phyloP scores from a whole-genome alignment of 92 coral and sea anemone genomes.

The Paragorgia papillata region DNA sequence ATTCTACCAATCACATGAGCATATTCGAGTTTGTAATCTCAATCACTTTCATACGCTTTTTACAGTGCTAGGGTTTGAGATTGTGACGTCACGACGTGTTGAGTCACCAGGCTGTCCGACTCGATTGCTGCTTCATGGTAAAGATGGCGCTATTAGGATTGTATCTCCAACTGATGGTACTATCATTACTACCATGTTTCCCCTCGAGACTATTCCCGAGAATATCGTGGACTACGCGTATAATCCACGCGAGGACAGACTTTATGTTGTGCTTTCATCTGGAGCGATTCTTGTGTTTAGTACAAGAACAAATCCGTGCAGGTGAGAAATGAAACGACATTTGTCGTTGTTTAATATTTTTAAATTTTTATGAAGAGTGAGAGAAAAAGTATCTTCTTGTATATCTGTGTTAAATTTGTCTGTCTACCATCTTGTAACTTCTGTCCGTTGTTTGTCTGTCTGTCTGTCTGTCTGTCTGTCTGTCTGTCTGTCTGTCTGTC shows the following conservation, averaged over 20 bases:
- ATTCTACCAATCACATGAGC: constrained; percentile 76
- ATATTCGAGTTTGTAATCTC: constrained; percentile 85
- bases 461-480: no score
- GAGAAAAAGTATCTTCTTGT: no score
- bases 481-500: no score
- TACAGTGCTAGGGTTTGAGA: constrained; percentile 77
- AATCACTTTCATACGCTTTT: constrained; percentile 90
- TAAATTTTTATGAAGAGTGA: no score
- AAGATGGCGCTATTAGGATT: constrained; percentile 89
- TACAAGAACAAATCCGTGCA: constrained; percentile 88
- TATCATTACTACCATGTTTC: constrained; percentile 82
- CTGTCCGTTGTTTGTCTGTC: no score
- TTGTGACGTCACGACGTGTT: constrained; percentile 56
- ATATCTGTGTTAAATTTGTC: no score
- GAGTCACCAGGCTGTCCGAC: constrained; percentile 82
- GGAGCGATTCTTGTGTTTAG: constrained; percentile 83
- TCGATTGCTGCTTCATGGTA: constrained; percentile 75
- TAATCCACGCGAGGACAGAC: constrained; percentile 79
- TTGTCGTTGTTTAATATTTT: no score
- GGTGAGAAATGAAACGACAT: constrained; percentile 84
- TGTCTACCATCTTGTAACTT: no score
- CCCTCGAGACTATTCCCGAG: constrained; percentile 69
- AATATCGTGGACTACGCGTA: constrained; percentile 82
- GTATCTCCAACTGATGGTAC: constrained; percentile 90
- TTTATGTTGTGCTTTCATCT: constrained; percentile 76